Evolutionary conservation across 2,113 vertebrate genomes (phyloP).

Genomic region (Rhabdornis inornatus): DNA sequence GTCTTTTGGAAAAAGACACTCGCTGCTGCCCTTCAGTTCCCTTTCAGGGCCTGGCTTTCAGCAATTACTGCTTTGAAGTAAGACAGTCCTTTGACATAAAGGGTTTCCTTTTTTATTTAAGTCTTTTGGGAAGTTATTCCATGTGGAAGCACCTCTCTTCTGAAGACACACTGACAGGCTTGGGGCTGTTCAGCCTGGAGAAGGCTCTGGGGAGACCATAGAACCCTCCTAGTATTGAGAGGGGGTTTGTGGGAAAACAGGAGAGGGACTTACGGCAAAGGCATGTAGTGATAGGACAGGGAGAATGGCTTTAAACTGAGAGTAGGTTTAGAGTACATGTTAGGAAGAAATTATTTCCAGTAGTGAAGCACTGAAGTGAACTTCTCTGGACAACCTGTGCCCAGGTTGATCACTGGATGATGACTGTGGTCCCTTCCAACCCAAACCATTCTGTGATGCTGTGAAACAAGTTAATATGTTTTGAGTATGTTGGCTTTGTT

Average conservation of each 20-base stretch:
- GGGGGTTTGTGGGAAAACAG: background rate
- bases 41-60: background rate
- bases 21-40: background rate
- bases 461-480: background rate
- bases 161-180: background rate
- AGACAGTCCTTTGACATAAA: background rate
- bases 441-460: background rate
- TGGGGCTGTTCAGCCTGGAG: background rate
- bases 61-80: background rate
- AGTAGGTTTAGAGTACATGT: background rate
- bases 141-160: background rate
- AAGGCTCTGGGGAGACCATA: background rate
- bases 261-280: fast-evolving
- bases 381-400: no score
- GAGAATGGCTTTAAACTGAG: background rate
- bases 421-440: background rate
- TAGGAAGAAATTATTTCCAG: background rate
- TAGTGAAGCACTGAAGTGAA: no score
- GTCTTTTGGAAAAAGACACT: background rate
- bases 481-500: background rate
- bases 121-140: background rate
- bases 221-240: background rate
- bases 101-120: background rate
- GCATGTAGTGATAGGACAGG: background rate
- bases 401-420: no score